Evolutionary conservation across 2,797 vertebrate species (phyloP), one percentile per base, ranked within the genome.

Genomic region (Melanotaenia trifasciata): DNA sequence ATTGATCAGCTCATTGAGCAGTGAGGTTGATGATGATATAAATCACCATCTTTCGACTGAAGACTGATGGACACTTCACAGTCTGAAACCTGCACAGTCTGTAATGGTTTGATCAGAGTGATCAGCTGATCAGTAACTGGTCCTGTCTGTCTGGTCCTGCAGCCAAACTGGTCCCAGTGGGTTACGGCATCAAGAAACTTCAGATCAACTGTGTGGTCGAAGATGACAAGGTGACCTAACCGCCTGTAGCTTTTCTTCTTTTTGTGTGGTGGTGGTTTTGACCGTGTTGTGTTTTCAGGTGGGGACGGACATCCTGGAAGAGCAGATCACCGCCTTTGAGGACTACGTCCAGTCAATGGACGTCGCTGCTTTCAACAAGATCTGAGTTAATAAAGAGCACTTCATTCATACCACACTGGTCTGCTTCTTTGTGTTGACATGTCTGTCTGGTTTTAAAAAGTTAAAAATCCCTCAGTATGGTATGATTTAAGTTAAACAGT

Each of bases 101-200:
- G 9, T 35, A 10, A 4, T 36, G 18, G 2, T 32, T 26, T 51
- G 8, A 16, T 24, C n/a, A 9, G 18, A 9, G 22, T 20, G 20
- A 16, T 4, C 36, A 35, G 1, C 20, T 51, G 35, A 13, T 10
- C 5, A 8, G 30, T 72, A 50, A 40, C 33, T 36, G 36, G 13
- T 50, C 11, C 14, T 45, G 40, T 16, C 3, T 45, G 5, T 45
- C 14, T 45, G 18, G 30, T 36, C 33, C 63, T 83, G 20, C 77
- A 99, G 98, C 98, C 65, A 99, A 99, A 85, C 78, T 99, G 36
- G 95, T 99, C 54, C 97, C 98, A 0, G 98, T 95, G 40, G 98
- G 98, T 2, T 99, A 99, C 7, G 98, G 98, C 81, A 99, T 99
- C 92, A 99, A 97, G 91, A 99, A 99, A 78, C 96, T 99, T 62